These are phyloP conservation scores for Fratercula arctica DNA, from an alignment of 2,797 vertebrate genomes.

Conservation along the genomic window DNA sequence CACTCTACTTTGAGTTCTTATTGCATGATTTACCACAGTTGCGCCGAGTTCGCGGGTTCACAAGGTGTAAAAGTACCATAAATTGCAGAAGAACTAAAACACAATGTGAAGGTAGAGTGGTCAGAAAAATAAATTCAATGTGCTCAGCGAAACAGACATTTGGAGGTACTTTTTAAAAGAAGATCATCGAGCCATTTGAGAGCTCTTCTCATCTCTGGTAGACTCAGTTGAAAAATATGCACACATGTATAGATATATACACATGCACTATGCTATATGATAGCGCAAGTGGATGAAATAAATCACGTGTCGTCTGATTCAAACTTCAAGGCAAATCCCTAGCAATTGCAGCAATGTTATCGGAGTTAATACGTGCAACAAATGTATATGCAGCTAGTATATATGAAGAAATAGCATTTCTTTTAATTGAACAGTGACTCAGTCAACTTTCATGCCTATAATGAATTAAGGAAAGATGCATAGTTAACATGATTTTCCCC, in stretches of 20 bases:
- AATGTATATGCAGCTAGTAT: background rate
- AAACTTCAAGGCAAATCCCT: fast-evolving
- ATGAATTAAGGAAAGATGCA: background rate
- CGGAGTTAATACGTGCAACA: background rate
- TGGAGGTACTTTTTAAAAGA: background rate
- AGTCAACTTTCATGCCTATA: background rate
- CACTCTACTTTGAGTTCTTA: background rate
- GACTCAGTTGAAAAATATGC: background rate
- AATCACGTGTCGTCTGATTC: background rate
- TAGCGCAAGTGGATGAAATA: background rate
- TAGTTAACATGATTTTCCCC: background rate
- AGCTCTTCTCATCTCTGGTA: background rate
- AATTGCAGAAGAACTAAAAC: background rate
- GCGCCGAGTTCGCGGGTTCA: background rate
- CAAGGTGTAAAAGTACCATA: background rate
- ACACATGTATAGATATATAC: fast-evolving
- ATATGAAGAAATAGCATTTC: background rate
- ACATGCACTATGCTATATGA: fast-evolving
- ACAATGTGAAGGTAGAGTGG: background rate
- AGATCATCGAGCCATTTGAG: background rate
- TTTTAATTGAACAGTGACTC: background rate
- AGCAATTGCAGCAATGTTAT: background rate
- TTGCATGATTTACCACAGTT: background rate
- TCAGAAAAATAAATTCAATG: background rate
- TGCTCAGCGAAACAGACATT: background rate